These are phyloP conservation scores for Drosophila picticornis DNA, from an alignment of 2,888 invertebrate genomes.

Conservation along the genomic window DNA sequence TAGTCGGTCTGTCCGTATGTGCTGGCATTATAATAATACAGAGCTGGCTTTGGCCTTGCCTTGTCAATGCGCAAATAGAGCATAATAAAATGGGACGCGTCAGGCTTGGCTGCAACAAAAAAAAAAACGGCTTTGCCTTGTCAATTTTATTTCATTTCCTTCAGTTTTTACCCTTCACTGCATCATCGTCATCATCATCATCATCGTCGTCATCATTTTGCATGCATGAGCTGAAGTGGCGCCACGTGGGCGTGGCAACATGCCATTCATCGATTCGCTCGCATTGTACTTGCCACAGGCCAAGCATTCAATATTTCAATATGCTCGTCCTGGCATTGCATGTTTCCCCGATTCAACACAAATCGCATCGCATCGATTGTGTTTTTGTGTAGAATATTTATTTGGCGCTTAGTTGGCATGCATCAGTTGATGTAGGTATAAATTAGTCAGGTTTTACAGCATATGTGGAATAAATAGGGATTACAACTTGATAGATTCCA, in stretches of 20 bases:
- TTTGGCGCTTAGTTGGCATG: conserved; percentile 3
- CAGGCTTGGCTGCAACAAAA: conserved; percentile 23
- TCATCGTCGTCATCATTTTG: conserved; percentile 30
- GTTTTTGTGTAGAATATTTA: conserved; percentile 7
- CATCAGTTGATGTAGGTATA: neutral
- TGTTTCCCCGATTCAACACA: conserved; percentile 27
- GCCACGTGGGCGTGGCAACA: conserved; percentile 12
- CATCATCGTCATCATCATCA: conserved; percentile 20
- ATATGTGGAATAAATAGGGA: neutral
- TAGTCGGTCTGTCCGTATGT: conserved; percentile 6
- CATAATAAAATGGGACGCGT: conserved; percentile 41
- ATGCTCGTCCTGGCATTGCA: conserved; percentile 34
- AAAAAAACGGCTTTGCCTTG: conserved; percentile 45
- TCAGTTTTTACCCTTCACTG: conserved; percentile 5
- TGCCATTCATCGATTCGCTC: conserved; percentile 18
- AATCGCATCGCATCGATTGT: conserved; percentile 15
- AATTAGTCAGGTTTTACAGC: conserved; percentile 18
- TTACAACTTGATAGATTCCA: neutral
- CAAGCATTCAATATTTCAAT: conserved; percentile 63
- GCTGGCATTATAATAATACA: conserved; percentile 22
- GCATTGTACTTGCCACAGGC: conserved; percentile 46
- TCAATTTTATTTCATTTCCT: conserved; percentile 64
- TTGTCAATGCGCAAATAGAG: conserved; percentile 51
- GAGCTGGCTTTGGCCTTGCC: conserved; percentile 32
- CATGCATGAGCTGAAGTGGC: conserved; percentile 21